Percentiles rank a stretch among this genome's conserved stretches.
Evolutionary conservation across 23 tunicate species (phyloP).

Genomic region (Halocynthia roretzi): DNA sequence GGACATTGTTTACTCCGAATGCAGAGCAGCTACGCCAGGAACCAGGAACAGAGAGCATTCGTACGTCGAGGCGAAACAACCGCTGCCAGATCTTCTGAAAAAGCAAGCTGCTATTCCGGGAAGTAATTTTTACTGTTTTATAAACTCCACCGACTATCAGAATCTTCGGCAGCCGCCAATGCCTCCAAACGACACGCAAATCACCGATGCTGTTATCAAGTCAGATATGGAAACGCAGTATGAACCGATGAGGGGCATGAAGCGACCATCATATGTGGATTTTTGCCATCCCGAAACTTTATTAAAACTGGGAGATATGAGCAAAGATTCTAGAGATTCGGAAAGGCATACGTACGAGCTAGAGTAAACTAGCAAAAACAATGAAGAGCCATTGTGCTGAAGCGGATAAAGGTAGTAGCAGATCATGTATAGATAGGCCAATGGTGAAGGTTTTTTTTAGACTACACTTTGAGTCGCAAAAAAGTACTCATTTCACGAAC

Average conservation of each 20-base stretch:
- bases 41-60: too few species aligned
- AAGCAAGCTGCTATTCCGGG: too few species aligned
- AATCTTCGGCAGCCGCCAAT: background rate
- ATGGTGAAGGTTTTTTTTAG: too few species aligned
- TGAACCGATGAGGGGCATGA: background rate
- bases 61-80: too few species aligned
- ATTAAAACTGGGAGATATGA: background rate
- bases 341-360: background rate
- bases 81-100: too few species aligned
- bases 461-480: too few species aligned
- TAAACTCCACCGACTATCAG: background rate
- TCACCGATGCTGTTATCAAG: background rate
- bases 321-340: background rate
- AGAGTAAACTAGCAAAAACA: background rate
- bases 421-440: too few species aligned
- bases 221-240: conserved; percentile 3
- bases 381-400: background rate
- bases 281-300: background rate
- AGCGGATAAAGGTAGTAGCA: too few species aligned
- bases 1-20: too few species aligned
- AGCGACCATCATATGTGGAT: background rate
- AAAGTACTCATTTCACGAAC: too few species aligned
- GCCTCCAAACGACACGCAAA: background rate
- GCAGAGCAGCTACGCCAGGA: too few species aligned
- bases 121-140: too few species aligned